These are phyloP conservation scores for Sthenelais limicola DNA, from an alignment of 2,888 invertebrate genomes.

Conservation along the genomic window DNA sequence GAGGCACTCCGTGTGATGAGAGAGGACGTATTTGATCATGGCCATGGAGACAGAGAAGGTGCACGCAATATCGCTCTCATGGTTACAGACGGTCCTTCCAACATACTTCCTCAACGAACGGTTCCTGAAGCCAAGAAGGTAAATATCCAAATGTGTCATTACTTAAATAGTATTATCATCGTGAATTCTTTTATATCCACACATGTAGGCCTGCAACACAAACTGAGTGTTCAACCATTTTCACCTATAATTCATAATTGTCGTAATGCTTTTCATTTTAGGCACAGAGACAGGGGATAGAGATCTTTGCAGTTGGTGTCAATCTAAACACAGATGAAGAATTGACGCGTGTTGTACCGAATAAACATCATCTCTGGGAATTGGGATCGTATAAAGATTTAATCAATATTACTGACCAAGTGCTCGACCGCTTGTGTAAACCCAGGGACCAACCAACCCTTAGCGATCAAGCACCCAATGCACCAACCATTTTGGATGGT, in stretches of 20 bases:
- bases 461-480: conserved; percentile 16
- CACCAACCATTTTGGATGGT: too few species aligned
- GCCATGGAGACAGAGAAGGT: conserved; percentile 59
- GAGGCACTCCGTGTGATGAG: conserved; percentile 57
- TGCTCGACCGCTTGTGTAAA: conserved; percentile 29
- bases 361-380: conserved; percentile 10
- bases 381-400: conserved; percentile 19
- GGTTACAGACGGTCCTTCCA: conserved; percentile 66
- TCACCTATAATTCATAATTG: too few species aligned
- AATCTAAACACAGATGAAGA: conserved; percentile 26
- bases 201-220: not conserved
- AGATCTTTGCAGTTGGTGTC: conserved; percentile 37
- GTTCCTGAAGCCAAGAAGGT: conserved; percentile 35
- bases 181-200: not conserved
- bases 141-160: not conserved
- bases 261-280: not conserved
- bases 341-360: conserved; percentile 11
- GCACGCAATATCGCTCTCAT: conserved; percentile 58
- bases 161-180: not conserved
- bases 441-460: conserved; percentile 11
- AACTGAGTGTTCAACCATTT: not conserved
- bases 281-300: conserved; percentile 9
- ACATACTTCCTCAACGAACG: conserved; percentile 45
- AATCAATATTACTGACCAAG: conserved; percentile 7
- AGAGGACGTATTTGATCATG: conserved; percentile 57